Evolutionary conservation across 2,113 vertebrate genomes (phyloP), one percentile per base, ranked within the genome.

Genomic region (Saimiri boliviensis): DNA sequence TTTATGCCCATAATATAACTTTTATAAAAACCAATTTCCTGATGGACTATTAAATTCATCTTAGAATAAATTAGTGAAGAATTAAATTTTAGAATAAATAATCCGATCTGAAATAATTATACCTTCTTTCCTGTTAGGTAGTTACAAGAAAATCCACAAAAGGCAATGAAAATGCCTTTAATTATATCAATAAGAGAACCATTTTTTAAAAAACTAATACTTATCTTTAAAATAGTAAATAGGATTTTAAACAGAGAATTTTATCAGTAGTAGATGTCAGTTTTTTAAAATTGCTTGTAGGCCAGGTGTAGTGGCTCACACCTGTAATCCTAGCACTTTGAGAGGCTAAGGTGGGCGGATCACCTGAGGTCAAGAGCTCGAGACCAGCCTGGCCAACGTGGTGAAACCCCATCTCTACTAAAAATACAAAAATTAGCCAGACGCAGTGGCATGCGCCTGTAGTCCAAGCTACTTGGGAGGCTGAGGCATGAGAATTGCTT

Each of bases 1-100:
- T 96, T 97, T 97, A 77, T 97, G 68, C 85, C 68, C 63, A 89
- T 97, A 89, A 97, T 97, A 92, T 97, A 97, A 91, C 82, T 89
- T 94, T 93, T 97, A 95, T 96, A 92, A 96, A 92, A 97, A 58
- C 86, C 70, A 93, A 81, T 98, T 97, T 97, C 88, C 96, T 97
- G 86, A 80, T 91, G 95, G 40, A 87, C 92, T 97, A 16, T 97
- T 97, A 97, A 97, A 92, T 97, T 97, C 68, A 95, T 95, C 77
- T 96, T 96, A 95, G 95, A 96, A 92, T 95, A 96, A 96, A 87
- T 97, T 91, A 96, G 76, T 63, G 30, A 97, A 95, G 56, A 95
- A 95, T 93, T 93, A 95, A 92, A 88, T 93, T 96, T 97, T 96
- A 97, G 93, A 91, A 91, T 96, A 94, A 93, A 94, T 96, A 47